Base-by-base conservation (phyloP, 2,113 vertebrate species). In the Pongo pygmaeus region DNA sequence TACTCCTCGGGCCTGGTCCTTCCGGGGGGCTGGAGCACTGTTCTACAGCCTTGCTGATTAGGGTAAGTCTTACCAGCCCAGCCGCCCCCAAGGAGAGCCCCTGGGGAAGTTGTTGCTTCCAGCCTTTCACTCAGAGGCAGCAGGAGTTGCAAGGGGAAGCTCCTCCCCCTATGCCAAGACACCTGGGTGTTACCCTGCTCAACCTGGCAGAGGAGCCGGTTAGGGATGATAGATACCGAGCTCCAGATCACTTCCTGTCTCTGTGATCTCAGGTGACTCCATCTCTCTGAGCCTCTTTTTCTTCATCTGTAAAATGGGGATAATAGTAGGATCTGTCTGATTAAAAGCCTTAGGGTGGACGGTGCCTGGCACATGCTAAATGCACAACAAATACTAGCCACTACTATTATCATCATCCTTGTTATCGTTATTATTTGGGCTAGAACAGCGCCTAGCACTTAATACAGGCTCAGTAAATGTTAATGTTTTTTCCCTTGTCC, bases 1-100 rank as follows among this genome's bases (percentile, higher is more conserved):
- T 3, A 25, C 84, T 97, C 84, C 75, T 38, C 11, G 1, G 46
- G 79, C 67, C 94, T 81, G 61, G 69, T 74, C 67, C 83, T 95
- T 95, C 50, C 16, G 3, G 1, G 48, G 88, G 94, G 81, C 85
- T 46, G 57, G 30, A 91, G 38, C 18, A 0, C 83, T 86, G 88
- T 72, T 48, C 89, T 52, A 8, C 59, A 80, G 69, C 87, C 84
- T 83, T 93, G 79, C 92, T 78, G 75, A 95, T 35, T 2, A 84
- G 93, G 95, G 89, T 97, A 94, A 93, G 94, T 96, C 70, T 92
- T 50, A 75, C 55, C 79, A 74, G 70, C 80, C 57, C 57, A 81
- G 64, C 77, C 38, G 23, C 59, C 59, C 11, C 23, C 35, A 32
- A 57, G 67, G 89, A 85, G 16, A 78, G 46, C 17, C 50, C 52